Conservation (phyloP, 2,797 vertebrate species). For the Lepidocolaptes lacrymiger region DNA sequence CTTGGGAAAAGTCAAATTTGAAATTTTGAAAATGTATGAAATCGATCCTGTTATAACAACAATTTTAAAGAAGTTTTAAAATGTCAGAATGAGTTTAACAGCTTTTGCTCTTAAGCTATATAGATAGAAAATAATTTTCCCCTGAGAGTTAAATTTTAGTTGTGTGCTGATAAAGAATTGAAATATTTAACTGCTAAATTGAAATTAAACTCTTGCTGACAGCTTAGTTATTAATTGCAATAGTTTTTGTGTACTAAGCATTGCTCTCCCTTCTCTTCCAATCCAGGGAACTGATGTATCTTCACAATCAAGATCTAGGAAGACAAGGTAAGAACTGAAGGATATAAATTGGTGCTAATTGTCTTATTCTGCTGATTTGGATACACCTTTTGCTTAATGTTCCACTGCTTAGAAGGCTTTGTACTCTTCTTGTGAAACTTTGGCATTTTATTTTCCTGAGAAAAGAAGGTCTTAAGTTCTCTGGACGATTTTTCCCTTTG, state of each 20-base stretch:
- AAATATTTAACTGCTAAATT: not conserved
- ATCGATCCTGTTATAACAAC: not conserved
- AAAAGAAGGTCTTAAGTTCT: not conserved
- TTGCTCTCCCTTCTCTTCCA: not conserved
- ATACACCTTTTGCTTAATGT: not conserved
- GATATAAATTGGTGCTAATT: not conserved
- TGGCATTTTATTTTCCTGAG: not conserved
- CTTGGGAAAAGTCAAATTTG: not conserved
- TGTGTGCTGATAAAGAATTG: not conserved
- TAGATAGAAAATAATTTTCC: not conserved
- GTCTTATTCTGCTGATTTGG: not conserved
- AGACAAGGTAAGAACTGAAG: not conserved
- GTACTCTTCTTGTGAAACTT: not conserved
- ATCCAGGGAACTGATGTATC: not conserved
- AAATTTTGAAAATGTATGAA: not conserved
- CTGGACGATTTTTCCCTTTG: rapidly evolving
- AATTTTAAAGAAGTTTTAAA: not conserved
- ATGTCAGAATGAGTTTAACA: not conserved
- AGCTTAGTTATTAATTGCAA: not conserved
- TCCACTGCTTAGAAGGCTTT: not conserved
- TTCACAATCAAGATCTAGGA: not conserved
- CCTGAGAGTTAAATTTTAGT: not conserved
- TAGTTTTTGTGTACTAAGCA: not conserved
- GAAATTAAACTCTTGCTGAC: not conserved
- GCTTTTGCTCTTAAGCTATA: not conserved